A percentile compares a stretch with the other conserved stretches of the same genome.
These are phyloP conservation scores for Sycophaga agraensis DNA, from an alignment of 1,140 invertebrate species.

Conservation along the genomic window DNA sequence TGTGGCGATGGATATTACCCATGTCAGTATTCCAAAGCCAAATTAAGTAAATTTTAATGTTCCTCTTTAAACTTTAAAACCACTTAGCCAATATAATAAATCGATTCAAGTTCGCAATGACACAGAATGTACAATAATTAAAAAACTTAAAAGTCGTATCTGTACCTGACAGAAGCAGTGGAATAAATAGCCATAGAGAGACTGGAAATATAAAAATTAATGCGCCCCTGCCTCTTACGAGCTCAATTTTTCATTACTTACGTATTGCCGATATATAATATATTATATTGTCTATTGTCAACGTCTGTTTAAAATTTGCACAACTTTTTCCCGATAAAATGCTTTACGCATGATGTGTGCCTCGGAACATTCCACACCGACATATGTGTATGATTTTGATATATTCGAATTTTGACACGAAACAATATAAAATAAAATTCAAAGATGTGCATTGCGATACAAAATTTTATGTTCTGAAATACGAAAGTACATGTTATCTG, in stretches of 20 bases:
- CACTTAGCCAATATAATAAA: constrained; percentile 27
- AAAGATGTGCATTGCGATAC: constrained; percentile 19
- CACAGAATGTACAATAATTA: constrained; percentile 23
- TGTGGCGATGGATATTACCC: constrained; percentile 31
- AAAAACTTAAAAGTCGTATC: constrained; percentile 6
- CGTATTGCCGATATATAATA: too few relatives aligned
- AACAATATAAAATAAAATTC: constrained; percentile 4
- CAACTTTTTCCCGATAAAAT: constrained; percentile 12
- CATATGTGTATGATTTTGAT: constrained; percentile 16
- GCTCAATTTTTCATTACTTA: too few relatives aligned
- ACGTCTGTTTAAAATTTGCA: constrained; percentile 14
- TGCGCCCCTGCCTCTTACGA: background rate
- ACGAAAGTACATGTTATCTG: constrained; percentile 20
- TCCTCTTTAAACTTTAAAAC: constrained; percentile 30
- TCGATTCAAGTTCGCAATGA: constrained; percentile 26
- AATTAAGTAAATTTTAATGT: constrained; percentile 34
- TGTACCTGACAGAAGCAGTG: constrained; percentile 28
- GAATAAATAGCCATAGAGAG: constrained; percentile 24
- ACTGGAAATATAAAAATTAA: constrained; percentile 23
- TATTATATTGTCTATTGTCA: too few relatives aligned
- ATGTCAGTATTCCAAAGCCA: constrained; percentile 35
- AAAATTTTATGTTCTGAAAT: constrained; percentile 24
- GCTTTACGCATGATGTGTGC: constrained; percentile 14
- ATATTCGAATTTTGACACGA: constrained; percentile 8
- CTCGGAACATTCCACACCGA: constrained; percentile 26